phyloP scores from a whole-genome alignment of 2,113 vertebrate species.

The Cynocephalus volans region DNA sequence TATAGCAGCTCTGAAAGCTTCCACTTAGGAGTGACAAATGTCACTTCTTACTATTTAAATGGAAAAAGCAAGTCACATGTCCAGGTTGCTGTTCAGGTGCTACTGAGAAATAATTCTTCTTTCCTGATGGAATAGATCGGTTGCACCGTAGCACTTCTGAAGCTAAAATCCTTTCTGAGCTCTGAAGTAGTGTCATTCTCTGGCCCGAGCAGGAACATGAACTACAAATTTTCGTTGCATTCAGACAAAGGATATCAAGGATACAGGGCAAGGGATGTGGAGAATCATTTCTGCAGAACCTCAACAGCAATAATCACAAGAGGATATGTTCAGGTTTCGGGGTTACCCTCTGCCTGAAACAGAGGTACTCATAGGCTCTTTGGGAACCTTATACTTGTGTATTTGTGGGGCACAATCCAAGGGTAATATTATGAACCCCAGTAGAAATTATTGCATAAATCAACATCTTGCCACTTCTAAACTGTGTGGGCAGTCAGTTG shows the following conservation, averaged over 20 bases:
- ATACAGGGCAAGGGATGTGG: too few species aligned
- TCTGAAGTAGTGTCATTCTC: background rate
- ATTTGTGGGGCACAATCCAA: background rate
- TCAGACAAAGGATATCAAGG: background rate
- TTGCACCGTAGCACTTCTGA: background rate
- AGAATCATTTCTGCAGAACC: background rate
- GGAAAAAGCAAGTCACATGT: background rate
- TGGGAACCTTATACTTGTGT: background rate
- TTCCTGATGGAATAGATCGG: background rate
- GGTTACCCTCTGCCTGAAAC: background rate
- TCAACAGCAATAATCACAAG: background rate
- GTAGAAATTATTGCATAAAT: background rate
- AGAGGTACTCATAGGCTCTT: background rate
- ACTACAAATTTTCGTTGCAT: background rate
- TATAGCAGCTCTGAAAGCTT: background rate
- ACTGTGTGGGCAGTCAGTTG: background rate
- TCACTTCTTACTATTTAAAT: background rate
- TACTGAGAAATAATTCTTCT: background rate
- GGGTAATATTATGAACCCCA: background rate
- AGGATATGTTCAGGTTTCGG: background rate
- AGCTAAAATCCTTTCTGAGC: background rate
- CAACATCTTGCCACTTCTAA: background rate
- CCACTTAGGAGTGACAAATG: background rate
- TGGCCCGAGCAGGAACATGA: background rate
- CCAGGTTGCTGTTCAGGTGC: background rate